Evolutionary conservation across 2,113 vertebrate genomes (phyloP), one percentile per base, ranked within the genome.

Genomic region (Ailuropoda melanoleuca): DNA sequence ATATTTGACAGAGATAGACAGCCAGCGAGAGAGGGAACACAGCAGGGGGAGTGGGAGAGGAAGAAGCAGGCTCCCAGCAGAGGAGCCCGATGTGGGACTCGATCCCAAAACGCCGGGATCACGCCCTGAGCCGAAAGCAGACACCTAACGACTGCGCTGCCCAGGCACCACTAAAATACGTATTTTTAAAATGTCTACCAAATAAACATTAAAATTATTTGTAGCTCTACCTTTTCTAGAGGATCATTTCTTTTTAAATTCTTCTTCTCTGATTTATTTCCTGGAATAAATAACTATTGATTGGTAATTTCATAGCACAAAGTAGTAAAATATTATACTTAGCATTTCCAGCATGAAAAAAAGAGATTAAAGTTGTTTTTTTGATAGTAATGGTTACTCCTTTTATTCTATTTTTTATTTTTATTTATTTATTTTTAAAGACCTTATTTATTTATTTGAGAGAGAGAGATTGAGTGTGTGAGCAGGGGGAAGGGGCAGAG

Each of bases 281-380:
- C 78, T 2, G 0, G 68, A 96, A 83, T 97, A 98, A 98, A 98
- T 98, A 81, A 93, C 95, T 95, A 90, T 97, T 97, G 78, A 90
- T 53, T 96, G 83, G 90, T 89, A 75, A 70, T 83, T 89, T 95
- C 92, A 94, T 81, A 96, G 70, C 75, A 88, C 68, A 43, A 83
- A 90, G 88, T 95, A 94, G 70, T 96, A 94, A 95, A 97, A 31
- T 86, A 81, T 86, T 84, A 43, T 92, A 78, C 60, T 84, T 89
- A 97, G 90, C 24, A 97, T 78, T 94, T 97, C 93, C 92, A 97
- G 96, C 86, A 87, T 91, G 83, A 81, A 93, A 78, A 39, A 93
- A 94, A 93, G 81, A 88, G 31, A 90, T 92, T 93, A 62, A 92
- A 88, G n/a, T 55, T 91, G 60, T 68, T 95, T 58, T 58, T 96